Evolutionary conservation across 2,113 vertebrate genomes (phyloP), one percentile per base, ranked within the genome.

Genomic region (Callipepla squamata): DNA sequence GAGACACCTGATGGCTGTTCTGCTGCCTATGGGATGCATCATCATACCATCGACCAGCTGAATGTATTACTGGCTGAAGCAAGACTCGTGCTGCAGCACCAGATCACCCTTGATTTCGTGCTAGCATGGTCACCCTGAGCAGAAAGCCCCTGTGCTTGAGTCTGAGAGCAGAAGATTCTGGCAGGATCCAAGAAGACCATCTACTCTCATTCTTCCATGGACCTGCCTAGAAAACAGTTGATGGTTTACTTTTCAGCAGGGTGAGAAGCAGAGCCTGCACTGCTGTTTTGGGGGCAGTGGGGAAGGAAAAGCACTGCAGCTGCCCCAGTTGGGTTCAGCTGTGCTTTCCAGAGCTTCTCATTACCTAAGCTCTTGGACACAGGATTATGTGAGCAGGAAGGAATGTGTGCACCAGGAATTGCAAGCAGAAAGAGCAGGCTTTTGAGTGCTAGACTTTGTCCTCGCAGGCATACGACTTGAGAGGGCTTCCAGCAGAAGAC

Each of bases 251-350:
- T 19, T 62, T 77, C 26, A 44, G 57, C 44, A 25, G 26, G 40
- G 16, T 8, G 48, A 11, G 3, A 11, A 63, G 55, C 48, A 23
- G 69, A 69, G 70, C n/a, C 42, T 77, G 36, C 26, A 3, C 7
- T 40, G 40, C 40, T 12, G 11, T 40, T 40, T 12, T 40, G 40
- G 40, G 40, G 12, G 21, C 0, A 0, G 15, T 3, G 2, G 80
- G 68, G 47, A 69, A n/a, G 25, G 65, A 30, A 19, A 40, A 58
- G 28, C 7, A 19, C 63, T 58, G 57, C 42, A 25, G 36, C 63
- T 66, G 44, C 51, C 51, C 28, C 65, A 13, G 2, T 13, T 59
- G 32, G 57, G 32, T n/a, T 59, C n/a, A n/a, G 16, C 25, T n/a
- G 59, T 36, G 66, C 40, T 38, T 66, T 16, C 32, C 38, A 53